These are phyloP conservation scores for Macaca nemestrina DNA, from an alignment of 2,113 vertebrate genomes.

Conservation along the genomic window DNA sequence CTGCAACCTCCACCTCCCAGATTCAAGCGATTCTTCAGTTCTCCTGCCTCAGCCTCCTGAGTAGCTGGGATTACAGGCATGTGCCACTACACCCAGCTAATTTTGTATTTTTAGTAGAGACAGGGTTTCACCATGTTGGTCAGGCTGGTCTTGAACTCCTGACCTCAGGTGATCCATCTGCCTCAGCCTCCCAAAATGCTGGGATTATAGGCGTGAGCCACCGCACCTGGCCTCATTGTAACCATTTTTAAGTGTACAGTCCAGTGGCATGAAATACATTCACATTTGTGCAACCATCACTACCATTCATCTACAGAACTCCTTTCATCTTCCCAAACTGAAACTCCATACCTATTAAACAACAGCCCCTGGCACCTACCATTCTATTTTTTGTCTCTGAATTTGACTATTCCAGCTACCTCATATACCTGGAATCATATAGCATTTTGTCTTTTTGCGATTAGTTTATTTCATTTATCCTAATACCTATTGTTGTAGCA, in stretches of 20 bases:
- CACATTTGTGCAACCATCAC: background rate
- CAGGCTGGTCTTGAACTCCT: too few species aligned
- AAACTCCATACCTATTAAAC: background rate
- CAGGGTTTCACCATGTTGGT: too few species aligned
- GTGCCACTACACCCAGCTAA: too few species aligned
- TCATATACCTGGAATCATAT: background rate
- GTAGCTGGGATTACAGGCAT: too few species aligned
- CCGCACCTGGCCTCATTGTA: too few species aligned
- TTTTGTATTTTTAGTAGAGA: too few species aligned
- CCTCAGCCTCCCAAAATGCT: too few species aligned
- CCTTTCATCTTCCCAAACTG: background rate
- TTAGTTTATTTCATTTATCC: background rate
- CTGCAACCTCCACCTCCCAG: too few species aligned
- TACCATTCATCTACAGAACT: background rate
- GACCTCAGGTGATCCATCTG: too few species aligned
- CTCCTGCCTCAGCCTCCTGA: too few species aligned
- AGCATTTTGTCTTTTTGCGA: background rate
- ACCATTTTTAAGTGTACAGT: background rate
- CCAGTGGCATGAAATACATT: background rate
- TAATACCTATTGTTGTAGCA: background rate
- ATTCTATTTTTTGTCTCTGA: background rate
- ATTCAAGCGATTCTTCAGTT: too few species aligned
- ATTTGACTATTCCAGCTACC: background rate
- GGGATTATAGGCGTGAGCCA: too few species aligned
- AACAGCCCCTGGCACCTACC: background rate